Evolutionary conservation across 1,140 invertebrate genomes (phyloP).

Genomic region (Drosophila pectinifera): DNA sequence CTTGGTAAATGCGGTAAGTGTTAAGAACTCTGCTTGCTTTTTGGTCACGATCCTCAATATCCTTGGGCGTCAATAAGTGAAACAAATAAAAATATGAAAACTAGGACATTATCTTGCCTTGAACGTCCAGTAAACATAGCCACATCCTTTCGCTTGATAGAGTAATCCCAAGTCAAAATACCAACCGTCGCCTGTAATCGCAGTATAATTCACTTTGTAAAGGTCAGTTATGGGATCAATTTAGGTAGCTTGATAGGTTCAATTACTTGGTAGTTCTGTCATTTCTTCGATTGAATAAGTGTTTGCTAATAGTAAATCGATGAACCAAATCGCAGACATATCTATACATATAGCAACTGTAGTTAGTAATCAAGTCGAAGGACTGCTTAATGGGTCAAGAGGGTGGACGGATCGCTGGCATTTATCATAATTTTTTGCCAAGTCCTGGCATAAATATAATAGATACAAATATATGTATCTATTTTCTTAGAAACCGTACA

Average conservation of each 20-base stretch:
- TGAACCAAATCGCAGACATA: not conserved
- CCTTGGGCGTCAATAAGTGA: not conserved
- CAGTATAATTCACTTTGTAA: not conserved
- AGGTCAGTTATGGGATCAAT: constrained; percentile 25
- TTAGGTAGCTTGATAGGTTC: constrained; percentile 8
- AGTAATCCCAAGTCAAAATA: not conserved
- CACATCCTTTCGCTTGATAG: not conserved
- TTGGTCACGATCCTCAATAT: not conserved
- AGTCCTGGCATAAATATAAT: too few species aligned
- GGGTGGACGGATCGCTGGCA: not conserved
- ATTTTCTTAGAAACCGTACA: too few species aligned
- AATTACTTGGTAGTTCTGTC: constrained; percentile 17
- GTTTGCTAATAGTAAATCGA: constrained; percentile 9
- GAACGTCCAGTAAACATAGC: not conserved
- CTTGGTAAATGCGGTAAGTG: constrained; percentile 55
- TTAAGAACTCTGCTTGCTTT: not conserved
- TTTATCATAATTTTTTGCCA: too few species aligned
- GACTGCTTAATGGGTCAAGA: not conserved
- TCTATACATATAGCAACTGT: not conserved
- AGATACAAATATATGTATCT: too few species aligned
- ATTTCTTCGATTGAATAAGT: constrained; percentile 10
- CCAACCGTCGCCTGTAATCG: too few species aligned
- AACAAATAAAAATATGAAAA: not conserved
- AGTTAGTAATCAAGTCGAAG: not conserved
- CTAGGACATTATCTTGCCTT: not conserved